A percentile compares a stretch with the other conserved stretches of the same genome.
phyloP scores from a whole-genome alignment of 2,797 vertebrate genomes.

The Rhabdophis nuchalis region DNA sequence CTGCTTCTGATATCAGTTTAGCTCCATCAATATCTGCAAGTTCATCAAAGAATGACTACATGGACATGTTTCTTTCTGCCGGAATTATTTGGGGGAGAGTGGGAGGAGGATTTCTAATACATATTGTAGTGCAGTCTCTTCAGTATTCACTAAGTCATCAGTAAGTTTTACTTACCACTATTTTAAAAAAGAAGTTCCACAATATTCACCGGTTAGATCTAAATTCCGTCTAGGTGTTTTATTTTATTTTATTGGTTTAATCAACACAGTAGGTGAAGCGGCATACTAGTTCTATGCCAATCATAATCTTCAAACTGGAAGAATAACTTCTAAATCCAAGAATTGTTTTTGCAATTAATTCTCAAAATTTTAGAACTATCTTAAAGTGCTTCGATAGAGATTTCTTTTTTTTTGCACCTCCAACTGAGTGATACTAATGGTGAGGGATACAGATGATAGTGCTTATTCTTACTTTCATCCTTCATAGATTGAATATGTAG shows the following conservation, averaged over 20 bases:
- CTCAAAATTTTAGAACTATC: background rate
- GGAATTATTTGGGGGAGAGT: background rate
- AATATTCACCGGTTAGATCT: background rate
- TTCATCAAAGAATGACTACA: background rate
- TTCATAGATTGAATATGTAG: background rate
- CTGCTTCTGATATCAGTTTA: conserved; percentile 1
- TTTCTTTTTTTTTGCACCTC: background rate
- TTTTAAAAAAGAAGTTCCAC: background rate
- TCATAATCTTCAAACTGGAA: background rate
- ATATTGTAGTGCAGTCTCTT: background rate
- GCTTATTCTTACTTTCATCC: background rate
- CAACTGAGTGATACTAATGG: background rate
- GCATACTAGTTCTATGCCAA: background rate
- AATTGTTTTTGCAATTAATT: background rate
- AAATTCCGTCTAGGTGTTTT: background rate
- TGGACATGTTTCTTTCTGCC: background rate
- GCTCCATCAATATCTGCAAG: background rate
- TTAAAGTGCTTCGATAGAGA: background rate
- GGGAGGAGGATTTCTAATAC: background rate
- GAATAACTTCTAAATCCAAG: background rate
- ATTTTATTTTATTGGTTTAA: background rate
- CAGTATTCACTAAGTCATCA: background rate
- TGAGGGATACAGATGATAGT: background rate
- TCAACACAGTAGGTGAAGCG: background rate
- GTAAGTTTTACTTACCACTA: background rate